Evolutionary conservation across 2,797 vertebrate species (phyloP).

Genomic region (Rhinophrynus dorsalis): DNA sequence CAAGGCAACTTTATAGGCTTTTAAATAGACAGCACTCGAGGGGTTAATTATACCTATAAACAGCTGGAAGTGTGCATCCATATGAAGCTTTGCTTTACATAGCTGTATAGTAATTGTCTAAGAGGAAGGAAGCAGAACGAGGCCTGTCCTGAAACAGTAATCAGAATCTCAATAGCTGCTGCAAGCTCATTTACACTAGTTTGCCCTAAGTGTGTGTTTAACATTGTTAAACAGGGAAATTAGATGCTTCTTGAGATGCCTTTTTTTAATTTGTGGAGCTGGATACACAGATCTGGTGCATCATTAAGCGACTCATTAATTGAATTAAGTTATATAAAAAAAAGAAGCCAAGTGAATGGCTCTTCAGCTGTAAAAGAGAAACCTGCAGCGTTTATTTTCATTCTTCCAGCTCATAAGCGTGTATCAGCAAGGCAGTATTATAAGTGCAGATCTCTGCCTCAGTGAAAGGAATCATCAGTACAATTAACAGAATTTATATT

Average conservation of each 20-base stretch:
- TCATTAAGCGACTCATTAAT: conserved; percentile 48
- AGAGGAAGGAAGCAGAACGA: conserved; percentile 1
- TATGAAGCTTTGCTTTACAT: background rate
- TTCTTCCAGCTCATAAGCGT: conserved; percentile 15
- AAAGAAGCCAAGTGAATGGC: conserved; percentile 32
- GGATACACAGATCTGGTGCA: conserved; percentile 46
- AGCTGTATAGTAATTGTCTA: background rate
- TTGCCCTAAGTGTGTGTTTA: conserved; percentile 40
- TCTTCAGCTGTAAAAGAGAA: conserved; percentile 29
- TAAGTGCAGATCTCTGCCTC: background rate
- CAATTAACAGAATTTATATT: too few species aligned
- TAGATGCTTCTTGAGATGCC: conserved; percentile 35
- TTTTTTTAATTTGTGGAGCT: conserved; percentile 45
- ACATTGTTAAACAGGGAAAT: conserved; percentile 45
- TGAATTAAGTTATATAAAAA: conserved; percentile 48
- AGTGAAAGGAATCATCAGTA: too few species aligned
- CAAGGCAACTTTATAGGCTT: background rate
- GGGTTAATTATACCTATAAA: background rate
- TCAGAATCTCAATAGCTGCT: conserved; percentile 22
- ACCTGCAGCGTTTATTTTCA: conserved; percentile 26
- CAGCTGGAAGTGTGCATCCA: conserved; percentile 1
- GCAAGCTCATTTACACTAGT: conserved; percentile 29
- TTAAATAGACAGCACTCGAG: background rate
- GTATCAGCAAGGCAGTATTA: background rate
- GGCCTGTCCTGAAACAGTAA: conserved; percentile 19